A percentile compares a stretch with the other conserved stretches of the same genome.
Evolutionary conservation across 2,113 vertebrate genomes (phyloP).

Genomic region (Sceloporus undulatus): DNA sequence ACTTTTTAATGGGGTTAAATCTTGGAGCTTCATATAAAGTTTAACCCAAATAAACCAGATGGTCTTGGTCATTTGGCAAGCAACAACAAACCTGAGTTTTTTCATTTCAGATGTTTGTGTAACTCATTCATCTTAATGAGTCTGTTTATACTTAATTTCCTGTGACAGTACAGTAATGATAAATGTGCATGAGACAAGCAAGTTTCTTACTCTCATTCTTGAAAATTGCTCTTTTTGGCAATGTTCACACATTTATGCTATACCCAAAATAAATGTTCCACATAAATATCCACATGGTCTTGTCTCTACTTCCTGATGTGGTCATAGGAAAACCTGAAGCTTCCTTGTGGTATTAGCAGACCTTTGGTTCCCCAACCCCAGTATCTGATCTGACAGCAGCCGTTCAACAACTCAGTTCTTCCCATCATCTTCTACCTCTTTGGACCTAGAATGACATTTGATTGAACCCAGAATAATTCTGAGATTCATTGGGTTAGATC

Average conservation of each 20-base stretch:
- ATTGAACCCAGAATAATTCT: no score
- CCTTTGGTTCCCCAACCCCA: no score
- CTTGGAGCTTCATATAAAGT: constrained; percentile 43
- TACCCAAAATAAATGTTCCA: neutral
- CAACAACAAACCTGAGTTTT: constrained; percentile 11
- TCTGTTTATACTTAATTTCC: constrained; percentile 21
- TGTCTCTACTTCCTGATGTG: neutral
- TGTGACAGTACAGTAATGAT: neutral
- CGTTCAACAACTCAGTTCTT: no score
- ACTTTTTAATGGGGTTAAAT: constrained; percentile 48
- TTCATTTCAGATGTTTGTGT: constrained; percentile 38
- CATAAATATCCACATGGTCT: neutral
- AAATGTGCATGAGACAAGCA: neutral
- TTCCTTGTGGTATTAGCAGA: neutral
- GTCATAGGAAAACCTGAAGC: neutral
- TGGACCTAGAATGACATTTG: no score
- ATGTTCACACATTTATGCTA: constrained; percentile 4
- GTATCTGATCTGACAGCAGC: no score
- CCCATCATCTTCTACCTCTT: no score
- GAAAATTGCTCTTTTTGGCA: constrained; percentile 20
- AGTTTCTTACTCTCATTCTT: neutral
- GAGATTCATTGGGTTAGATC: neutral
- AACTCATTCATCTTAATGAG: constrained; percentile 8
- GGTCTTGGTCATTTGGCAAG: constrained; percentile 36
- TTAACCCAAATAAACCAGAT: constrained; percentile 34